Percentiles rank a stretch among this genome's conserved stretches.
These are phyloP conservation scores for Caradrina kadenii DNA, from an alignment of 2,888 invertebrate species.

Conservation along the genomic window DNA sequence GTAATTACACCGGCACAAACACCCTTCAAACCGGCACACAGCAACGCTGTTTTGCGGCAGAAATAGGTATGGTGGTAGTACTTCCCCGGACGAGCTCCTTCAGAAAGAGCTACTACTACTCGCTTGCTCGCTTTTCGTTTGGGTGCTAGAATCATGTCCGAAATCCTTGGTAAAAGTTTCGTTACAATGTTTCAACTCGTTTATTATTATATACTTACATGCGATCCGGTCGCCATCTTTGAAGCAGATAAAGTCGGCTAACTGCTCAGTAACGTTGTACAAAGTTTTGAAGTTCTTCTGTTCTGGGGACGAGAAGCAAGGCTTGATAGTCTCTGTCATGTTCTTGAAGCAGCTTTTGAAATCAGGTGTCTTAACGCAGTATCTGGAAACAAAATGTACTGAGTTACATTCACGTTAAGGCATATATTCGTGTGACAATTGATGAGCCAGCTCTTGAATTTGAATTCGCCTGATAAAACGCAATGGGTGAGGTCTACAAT, in stretches of 20 bases:
- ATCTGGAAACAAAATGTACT: constrained; percentile 68
- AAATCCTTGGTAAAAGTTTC: too few relatives aligned
- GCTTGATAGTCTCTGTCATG: constrained; percentile 80
- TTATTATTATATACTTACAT: constrained; percentile 85
- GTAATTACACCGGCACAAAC: too few relatives aligned
- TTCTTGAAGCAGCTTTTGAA: constrained; percentile 81
- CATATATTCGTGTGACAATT: background rate
- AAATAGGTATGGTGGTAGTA: too few relatives aligned
- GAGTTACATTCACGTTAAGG: background rate
- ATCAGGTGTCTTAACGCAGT: constrained; percentile 82
- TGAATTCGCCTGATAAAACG: constrained; percentile 18
- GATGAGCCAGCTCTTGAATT: constrained; percentile 35
- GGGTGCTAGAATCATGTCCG: too few relatives aligned
- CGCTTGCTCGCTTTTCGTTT: too few relatives aligned
- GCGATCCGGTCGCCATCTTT: constrained; percentile 96
- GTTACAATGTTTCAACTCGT: too few relatives aligned
- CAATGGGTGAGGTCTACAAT: constrained; percentile 3
- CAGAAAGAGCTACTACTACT: too few relatives aligned
- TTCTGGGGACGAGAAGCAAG: constrained; percentile 92
- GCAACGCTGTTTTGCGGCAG: too few relatives aligned
- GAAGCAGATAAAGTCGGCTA: constrained; percentile 94
- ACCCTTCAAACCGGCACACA: too few relatives aligned
- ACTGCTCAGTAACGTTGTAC: constrained; percentile 92
- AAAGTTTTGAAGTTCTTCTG: constrained; percentile 91
- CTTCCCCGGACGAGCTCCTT: too few relatives aligned